Base-by-base conservation (phyloP, 2,888 invertebrate species). In the Cantharis nigra region DNA sequence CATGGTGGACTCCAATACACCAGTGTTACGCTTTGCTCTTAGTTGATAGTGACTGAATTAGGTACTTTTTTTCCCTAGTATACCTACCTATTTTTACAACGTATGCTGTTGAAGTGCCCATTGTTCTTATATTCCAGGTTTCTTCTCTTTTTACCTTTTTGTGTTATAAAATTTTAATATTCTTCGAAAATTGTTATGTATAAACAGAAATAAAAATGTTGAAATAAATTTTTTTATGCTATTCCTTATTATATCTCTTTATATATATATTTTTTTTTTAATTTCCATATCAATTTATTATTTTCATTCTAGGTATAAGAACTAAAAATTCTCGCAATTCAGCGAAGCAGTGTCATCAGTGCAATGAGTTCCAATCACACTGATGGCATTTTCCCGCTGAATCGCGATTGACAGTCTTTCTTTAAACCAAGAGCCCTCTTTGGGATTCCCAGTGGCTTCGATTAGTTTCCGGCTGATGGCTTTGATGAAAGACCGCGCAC, bases 1-100 rank as follows among this genome's bases (percentile, higher is more conserved):
- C 1, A 83, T 83, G 16, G 83, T 86, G 3, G 84, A 84, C 72
- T 84, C 86, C 0, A 81, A 82, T 28, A 81, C 83, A 3, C 84
- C 85, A 30, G 78, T 78, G 2, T 18, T 78, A 23, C 69, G 78
- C n/a, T 78, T 78, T 67, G 78, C 78, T 9, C 72, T 78, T 28
- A 78, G 78, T 63, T 78, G 75, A 78, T 49, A 49, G 49, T 49
- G 49, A 49, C n/a, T 49, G n/a, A n/a, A 49, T 49, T 49, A 30
- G 28, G 28, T 30, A n/a, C n/a, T 49, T 9, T 49, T 49, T n/a
- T 49, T n/a, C n/a, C 9, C 49, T 49, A 1, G n/a, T 49, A n/a
- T n/a, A 33, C 13, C 49, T 2, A 30, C 10, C n/a, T 7, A 49
- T 13, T n/a, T 49, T 49, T 49, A 49, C n/a, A n/a, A n/a, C 7